These are phyloP conservation scores for Sebastes melanostomus DNA, from an alignment of 2,797 vertebrate species.

Conservation along the genomic window DNA sequence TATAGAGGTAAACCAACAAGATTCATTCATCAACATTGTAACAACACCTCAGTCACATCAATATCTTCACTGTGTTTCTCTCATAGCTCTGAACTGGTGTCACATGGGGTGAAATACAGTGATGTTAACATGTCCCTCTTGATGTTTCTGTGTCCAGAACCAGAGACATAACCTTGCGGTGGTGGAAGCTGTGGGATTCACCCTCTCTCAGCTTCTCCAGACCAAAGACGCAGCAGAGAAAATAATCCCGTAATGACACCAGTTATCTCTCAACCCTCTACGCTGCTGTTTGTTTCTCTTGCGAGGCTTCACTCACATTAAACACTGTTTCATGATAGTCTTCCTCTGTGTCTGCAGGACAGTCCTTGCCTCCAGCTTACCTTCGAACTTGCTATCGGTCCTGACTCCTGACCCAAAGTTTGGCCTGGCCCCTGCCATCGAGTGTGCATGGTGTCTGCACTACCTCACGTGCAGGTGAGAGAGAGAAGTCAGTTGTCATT, in stretches of 20 bases:
- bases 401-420: slow-evolving; percentile 83
- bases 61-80: not conserved
- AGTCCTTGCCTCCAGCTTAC: slow-evolving; percentile 85
- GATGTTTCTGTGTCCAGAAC: slow-evolving; percentile 59
- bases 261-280: not conserved
- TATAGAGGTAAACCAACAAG: slow-evolving; percentile 83
- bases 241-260: slow-evolving; percentile 84
- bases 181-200: slow-evolving; percentile 92
- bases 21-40: not conserved
- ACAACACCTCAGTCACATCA: not conserved
- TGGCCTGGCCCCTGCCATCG: slow-evolving; percentile 86
- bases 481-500: not conserved
- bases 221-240: slow-evolving; percentile 84
- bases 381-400: slow-evolving; percentile 82
- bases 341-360: slow-evolving; percentile 73
- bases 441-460: slow-evolving; percentile 96
- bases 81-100: no score
- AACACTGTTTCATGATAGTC: not conserved
- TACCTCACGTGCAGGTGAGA: slow-evolving; percentile 91
- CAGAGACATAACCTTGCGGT: slow-evolving; percentile 88
- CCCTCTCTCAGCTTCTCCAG: slow-evolving; percentile 93
- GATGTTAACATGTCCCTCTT: not conserved
- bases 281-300: not conserved
- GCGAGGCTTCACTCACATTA: not conserved
- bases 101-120: no score